phyloP scores from a whole-genome alignment of 2,113 vertebrate genomes.

The Myotis yumanensis region DNA sequence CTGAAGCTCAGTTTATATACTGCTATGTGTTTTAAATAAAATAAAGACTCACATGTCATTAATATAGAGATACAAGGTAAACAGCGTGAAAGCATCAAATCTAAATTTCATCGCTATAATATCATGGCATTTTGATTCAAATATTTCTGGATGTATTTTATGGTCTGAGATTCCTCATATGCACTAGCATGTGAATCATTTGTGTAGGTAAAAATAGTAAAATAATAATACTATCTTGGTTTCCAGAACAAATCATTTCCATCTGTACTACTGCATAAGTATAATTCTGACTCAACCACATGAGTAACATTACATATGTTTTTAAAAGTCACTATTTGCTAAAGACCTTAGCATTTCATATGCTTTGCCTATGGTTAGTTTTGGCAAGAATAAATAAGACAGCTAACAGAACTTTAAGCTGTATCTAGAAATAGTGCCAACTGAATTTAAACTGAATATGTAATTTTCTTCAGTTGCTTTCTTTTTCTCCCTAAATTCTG shows the following conservation, averaged over 20 bases:
- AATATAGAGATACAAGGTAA: background rate
- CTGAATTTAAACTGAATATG: constrained; percentile 32
- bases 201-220: constrained; percentile 27
- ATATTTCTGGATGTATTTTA: background rate
- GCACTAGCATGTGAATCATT: background rate
- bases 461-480: constrained; percentile 35
- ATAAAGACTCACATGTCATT: background rate
- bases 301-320: background rate
- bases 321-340: constrained; percentile 10
- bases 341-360: background rate
- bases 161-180: background rate
- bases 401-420: constrained; percentile 9
- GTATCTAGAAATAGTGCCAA: background rate
- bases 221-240: background rate
- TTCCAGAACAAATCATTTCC: constrained; percentile 47
- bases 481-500: constrained; percentile 48
- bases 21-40: background rate
- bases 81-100: background rate
- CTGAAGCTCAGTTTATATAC: background rate
- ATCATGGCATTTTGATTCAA: background rate
- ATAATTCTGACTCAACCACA: background rate
- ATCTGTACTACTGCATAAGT: background rate
- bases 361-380: background rate
- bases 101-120: background rate
- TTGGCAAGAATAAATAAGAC: constrained; percentile 14